These are phyloP conservation scores for Eupithecia dodoneata DNA, from an alignment of 2,888 invertebrate genomes.

Conservation along the genomic window DNA sequence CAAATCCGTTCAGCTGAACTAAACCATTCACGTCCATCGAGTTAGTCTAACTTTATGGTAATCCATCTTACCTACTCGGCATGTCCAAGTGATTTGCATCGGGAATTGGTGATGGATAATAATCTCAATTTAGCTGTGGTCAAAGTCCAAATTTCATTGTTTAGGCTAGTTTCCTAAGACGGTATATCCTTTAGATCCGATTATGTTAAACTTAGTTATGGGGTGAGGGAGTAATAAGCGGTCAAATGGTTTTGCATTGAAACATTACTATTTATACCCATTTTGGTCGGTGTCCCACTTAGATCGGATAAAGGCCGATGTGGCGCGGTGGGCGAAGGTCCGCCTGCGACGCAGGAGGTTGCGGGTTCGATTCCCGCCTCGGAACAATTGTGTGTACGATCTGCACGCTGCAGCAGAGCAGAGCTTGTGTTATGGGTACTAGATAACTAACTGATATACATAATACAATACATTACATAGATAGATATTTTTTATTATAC, in stretches of 20 bases:
- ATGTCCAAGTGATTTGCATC: slow-evolving; percentile 21
- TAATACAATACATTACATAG: too few relatives aligned
- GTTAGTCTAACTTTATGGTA: slow-evolving; percentile 27
- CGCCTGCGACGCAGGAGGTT: too few relatives aligned
- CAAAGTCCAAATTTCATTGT: not conserved
- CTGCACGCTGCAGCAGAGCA: too few relatives aligned
- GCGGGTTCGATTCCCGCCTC: too few relatives aligned
- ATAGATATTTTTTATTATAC: too few relatives aligned
- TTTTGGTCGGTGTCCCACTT: too few relatives aligned
- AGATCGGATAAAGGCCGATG: too few relatives aligned
- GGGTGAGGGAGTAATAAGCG: not conserved
- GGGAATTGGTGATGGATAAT: slow-evolving; percentile 3
- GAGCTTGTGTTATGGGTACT: too few relatives aligned
- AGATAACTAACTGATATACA: too few relatives aligned
- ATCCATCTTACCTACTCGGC: slow-evolving; percentile 9
- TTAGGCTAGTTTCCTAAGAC: not conserved
- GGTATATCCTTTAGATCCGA: not conserved
- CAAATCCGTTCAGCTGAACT: not conserved
- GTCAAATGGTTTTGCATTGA: not conserved
- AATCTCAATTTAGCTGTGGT: not conserved
- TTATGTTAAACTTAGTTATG: not conserved
- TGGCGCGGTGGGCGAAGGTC: too few relatives aligned
- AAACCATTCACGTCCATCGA: slow-evolving; percentile 17
- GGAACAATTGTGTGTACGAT: too few relatives aligned
- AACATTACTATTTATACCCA: not conserved